A percentile compares a stretch with the other conserved stretches of the same genome.
Evolutionary conservation across 2,888 invertebrate genomes (phyloP).

Genomic region (Prosopocoilus inquinatus): DNA sequence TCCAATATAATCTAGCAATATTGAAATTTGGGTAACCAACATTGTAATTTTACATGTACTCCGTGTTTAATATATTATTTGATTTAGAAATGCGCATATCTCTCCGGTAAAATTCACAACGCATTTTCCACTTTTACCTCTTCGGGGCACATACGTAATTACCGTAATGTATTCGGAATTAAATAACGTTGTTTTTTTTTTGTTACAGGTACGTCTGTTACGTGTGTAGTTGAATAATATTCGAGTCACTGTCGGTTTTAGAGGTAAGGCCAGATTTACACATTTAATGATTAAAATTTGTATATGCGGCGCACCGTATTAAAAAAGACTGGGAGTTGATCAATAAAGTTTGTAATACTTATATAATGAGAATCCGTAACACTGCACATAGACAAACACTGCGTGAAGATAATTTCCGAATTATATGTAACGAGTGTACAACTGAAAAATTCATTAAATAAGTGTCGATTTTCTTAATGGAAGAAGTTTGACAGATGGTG

Average conservation of each 20-base stretch:
- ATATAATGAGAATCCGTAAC: too few species aligned
- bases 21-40: too few species aligned
- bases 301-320: too few species aligned
- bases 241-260: not conserved
- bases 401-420: too few species aligned
- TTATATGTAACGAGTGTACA: too few species aligned
- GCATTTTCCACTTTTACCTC: conserved; percentile 13
- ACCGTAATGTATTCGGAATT: conserved; percentile 6
- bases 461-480: too few species aligned
- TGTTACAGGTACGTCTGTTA: conserved; percentile 8
- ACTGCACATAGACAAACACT: too few species aligned
- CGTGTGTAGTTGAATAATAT: not conserved
- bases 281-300: not conserved
- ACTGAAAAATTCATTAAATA: too few species aligned
- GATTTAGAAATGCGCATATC: not conserved
- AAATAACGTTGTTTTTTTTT: conserved; percentile 5
- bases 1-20: too few species aligned
- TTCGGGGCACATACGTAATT: conserved; percentile 4
- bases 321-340: too few species aligned
- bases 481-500: too few species aligned
- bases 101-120: not conserved
- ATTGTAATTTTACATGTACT: not conserved
- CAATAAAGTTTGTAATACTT: too few species aligned
- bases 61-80: not conserved
- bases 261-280: not conserved